A percentile compares a stretch with the other conserved stretches of the same genome.
These are phyloP conservation scores for Ethmia dodecea DNA, from an alignment of 2,888 invertebrate species.

Conservation along the genomic window DNA sequence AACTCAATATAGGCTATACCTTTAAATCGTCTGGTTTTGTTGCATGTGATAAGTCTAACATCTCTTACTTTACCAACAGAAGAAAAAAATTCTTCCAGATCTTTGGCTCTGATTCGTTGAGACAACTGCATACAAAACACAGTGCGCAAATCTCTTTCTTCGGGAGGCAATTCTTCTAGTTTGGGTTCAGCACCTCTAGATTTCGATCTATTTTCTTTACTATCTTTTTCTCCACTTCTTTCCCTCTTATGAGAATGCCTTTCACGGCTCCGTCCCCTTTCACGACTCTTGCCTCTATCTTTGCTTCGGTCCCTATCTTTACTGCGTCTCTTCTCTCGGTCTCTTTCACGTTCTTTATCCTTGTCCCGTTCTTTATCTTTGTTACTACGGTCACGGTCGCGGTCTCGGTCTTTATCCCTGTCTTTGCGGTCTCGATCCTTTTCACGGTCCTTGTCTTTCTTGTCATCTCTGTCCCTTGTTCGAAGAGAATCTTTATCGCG, in stretches of 20 bases:
- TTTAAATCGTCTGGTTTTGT: slow-evolving; percentile 98
- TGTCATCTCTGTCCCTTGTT: slow-evolving; percentile 25
- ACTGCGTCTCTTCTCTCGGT: slow-evolving; percentile 30
- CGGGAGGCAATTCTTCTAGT: slow-evolving; percentile 91
- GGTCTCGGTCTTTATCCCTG: slow-evolving; percentile 31
- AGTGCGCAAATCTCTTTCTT: slow-evolving; percentile 98
- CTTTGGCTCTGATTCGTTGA: slow-evolving; percentile 94
- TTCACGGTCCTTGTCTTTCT: slow-evolving; percentile 50
- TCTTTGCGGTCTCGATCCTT: slow-evolving; percentile 27
- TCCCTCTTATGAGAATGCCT: slow-evolving; percentile 35
- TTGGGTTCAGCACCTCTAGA: slow-evolving; percentile 76
- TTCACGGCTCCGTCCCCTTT: slow-evolving; percentile 43
- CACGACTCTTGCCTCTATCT: slow-evolving; percentile 27
- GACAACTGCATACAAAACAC: slow-evolving; percentile 99
- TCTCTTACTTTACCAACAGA: slow-evolving; percentile 99
- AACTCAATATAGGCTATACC: slow-evolving; percentile 99
- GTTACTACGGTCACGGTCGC: slow-evolving; percentile 39
- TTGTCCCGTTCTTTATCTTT: slow-evolving; percentile 49
- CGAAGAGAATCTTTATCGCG: slow-evolving; percentile 40
- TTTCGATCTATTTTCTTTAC: slow-evolving; percentile 57
- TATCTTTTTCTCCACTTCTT: slow-evolving; percentile 49
- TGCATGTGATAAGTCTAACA: slow-evolving; percentile 98
- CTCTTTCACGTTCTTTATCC: slow-evolving; percentile 39
- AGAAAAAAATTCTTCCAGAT: slow-evolving; percentile 98
- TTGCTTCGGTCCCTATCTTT: slow-evolving; percentile 54